phyloP scores from a whole-genome alignment of 2,113 vertebrate genomes.

The Pachyramphus minor region DNA sequence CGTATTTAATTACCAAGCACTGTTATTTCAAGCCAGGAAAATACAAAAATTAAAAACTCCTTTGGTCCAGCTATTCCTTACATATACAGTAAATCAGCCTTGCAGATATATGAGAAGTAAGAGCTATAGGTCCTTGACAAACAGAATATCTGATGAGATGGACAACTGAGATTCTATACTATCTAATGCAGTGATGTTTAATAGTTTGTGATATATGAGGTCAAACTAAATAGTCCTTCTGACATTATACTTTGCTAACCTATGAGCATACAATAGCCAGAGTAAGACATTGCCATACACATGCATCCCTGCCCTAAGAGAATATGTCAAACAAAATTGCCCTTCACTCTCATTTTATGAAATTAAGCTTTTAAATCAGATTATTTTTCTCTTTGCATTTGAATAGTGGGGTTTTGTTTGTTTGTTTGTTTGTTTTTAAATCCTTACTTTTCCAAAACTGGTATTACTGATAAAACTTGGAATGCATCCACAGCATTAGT shows the following conservation, averaged over 20 bases:
- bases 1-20: background rate
- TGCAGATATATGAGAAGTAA: background rate
- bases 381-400: background rate
- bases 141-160: background rate
- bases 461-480: background rate
- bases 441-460: background rate
- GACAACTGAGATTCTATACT: background rate
- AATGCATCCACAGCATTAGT: background rate
- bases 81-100: background rate
- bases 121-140: background rate
- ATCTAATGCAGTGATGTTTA: background rate
- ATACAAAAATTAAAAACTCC: background rate
- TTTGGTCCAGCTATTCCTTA: background rate
- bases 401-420: background rate
- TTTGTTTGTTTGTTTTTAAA: background rate
- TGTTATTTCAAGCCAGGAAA: background rate
- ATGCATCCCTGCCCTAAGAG: background rate
- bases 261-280: background rate
- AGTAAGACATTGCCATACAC: background rate
- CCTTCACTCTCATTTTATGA: background rate
- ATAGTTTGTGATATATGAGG: background rate
- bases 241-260: background rate
- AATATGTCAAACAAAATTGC: background rate
- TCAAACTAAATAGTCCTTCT: background rate
- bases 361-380: background rate